Percentiles rank a stretch among this genome's conserved stretches.
Conservation (phyloP, 2,797 vertebrate genomes). For the Xerus rutilus region DNA sequence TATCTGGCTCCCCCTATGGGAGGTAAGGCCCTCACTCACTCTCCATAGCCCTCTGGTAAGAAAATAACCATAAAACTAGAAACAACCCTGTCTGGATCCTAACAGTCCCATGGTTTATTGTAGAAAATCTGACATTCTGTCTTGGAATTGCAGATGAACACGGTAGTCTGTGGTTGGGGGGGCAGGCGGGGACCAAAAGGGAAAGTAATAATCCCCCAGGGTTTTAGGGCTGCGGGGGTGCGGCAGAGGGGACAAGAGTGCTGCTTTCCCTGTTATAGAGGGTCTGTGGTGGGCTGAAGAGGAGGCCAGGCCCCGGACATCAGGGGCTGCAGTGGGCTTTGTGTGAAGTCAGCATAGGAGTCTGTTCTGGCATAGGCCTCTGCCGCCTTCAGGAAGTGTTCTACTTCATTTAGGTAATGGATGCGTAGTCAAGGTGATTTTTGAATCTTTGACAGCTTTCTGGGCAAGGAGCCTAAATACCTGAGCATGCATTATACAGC, state of each 20-base stretch:
- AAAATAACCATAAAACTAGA: neutral
- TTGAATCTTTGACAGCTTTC: neutral
- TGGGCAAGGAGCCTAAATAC: neutral
- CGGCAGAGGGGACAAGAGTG: neutral
- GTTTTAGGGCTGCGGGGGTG: neutral
- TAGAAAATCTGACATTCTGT: neutral
- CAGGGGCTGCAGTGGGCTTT: neutral
- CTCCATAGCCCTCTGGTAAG: neutral
- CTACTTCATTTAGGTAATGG: neutral
- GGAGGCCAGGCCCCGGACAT: neutral
- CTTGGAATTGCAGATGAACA: neutral
- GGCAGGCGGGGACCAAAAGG: neutral
- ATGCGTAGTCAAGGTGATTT: neutral
- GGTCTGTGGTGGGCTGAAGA: neutral
- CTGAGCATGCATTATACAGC: neutral
- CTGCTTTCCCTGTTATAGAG: neutral
- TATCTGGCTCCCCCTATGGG: neutral
- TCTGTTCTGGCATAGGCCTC: too few species aligned
- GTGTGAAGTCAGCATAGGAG: neutral
- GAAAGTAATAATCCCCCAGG: neutral
- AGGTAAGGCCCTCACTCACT: neutral
- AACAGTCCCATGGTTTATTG: neutral
- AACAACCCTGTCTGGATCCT: neutral
- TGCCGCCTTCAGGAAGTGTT: neutral
- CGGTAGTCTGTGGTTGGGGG: neutral